Evolutionary conservation across 2,797 vertebrate genomes (phyloP).

Genomic region (Anas acuta): DNA sequence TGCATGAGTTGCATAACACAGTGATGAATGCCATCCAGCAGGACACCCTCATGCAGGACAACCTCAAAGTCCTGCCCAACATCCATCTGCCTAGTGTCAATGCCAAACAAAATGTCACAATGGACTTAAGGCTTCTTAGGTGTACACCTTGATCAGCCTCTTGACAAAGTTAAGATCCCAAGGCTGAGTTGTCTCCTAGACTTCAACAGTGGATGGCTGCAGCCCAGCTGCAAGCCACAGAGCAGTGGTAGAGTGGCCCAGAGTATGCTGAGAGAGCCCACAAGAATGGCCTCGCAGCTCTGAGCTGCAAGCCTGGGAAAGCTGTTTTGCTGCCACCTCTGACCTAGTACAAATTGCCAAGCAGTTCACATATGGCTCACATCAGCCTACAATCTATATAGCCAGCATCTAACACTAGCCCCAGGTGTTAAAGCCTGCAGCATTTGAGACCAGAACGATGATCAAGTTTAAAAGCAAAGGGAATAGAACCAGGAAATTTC

Average conservation of each 20-base stretch:
- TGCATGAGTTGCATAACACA: accelerated
- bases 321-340: not conserved
- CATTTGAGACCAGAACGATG: not conserved
- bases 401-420: not conserved
- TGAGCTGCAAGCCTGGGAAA: not conserved
- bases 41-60: not conserved
- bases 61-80: not conserved
- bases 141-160: not conserved
- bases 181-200: not conserved
- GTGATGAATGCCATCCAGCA: not conserved
- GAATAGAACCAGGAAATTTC: not conserved
- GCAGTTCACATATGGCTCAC: not conserved
- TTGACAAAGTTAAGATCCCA: not conserved
- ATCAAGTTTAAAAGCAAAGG: not conserved
- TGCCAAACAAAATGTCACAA: not conserved
- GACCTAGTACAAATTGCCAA: not conserved
- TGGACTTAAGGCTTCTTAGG: not conserved
- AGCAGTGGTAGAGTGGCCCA: not conserved
- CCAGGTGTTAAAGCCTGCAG: not conserved
- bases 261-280: not conserved
- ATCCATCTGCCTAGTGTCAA: not conserved
- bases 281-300: not conserved
- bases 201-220: not conserved
- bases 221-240: not conserved
- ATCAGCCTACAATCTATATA: not conserved